Evolutionary conservation across 2,113 vertebrate species (phyloP).

Genomic region (Maylandia zebra): DNA sequence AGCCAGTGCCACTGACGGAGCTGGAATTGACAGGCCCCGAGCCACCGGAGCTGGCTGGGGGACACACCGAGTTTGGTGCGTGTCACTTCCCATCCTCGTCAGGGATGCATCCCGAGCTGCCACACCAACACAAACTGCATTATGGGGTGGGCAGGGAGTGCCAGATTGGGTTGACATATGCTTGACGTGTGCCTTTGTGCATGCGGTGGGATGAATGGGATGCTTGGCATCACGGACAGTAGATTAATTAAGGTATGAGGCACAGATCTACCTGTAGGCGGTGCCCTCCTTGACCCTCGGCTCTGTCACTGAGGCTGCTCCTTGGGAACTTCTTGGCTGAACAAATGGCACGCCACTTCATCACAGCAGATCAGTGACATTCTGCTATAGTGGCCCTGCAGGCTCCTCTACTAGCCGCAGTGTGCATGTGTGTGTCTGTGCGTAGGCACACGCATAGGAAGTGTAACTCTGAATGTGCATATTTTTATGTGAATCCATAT

Average conservation of each 20-base stretch:
- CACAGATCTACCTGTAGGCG: slow-evolving; percentile 54
- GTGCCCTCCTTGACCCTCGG: slow-evolving; percentile 40
- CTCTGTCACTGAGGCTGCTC: slow-evolving; percentile 13
- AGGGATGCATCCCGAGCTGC: slow-evolving; percentile 73
- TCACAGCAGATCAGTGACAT: slow-evolving; percentile 64
- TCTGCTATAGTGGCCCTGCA: slow-evolving; percentile 42
- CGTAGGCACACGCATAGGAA: background rate
- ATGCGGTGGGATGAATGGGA: slow-evolving; percentile 30
- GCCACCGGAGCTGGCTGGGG: slow-evolving; percentile 85
- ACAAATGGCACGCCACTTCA: slow-evolving; percentile 56
- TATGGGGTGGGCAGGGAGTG: slow-evolving; percentile 70
- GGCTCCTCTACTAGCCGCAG: slow-evolving; percentile 2
- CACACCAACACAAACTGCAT: slow-evolving; percentile 71
- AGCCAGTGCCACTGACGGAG: slow-evolving; percentile 85
- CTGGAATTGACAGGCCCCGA: slow-evolving; percentile 87
- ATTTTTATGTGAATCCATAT: background rate
- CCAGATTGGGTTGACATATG: slow-evolving; percentile 67
- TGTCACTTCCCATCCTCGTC: slow-evolving; percentile 93
- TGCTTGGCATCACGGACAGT: slow-evolving; percentile 4
- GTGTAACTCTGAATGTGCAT: background rate
- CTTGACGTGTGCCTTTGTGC: slow-evolving; percentile 48
- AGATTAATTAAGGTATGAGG: slow-evolving; percentile 57
- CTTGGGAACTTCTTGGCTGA: slow-evolving; percentile 44
- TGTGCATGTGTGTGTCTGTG: background rate
- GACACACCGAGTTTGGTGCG: slow-evolving; percentile 93